Conservation (phyloP, 2,113 vertebrate species). For the Climacteris rufus region DNA sequence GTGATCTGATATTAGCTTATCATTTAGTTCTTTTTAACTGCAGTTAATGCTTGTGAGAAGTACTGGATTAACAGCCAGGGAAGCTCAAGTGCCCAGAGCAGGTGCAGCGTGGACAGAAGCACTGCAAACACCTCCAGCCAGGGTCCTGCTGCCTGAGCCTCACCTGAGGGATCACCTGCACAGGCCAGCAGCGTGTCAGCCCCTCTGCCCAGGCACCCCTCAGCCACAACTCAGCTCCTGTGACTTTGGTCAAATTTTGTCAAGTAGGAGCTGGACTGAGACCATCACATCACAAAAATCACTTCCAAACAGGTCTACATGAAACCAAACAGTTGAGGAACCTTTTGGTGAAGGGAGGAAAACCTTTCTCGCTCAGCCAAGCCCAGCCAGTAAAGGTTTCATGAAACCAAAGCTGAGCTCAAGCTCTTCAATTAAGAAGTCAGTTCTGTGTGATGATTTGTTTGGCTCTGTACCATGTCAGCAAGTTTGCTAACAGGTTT, state of each 20-base stretch:
- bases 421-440: neutral
- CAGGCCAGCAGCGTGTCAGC: neutral
- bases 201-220: neutral
- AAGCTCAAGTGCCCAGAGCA: neutral
- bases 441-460: neutral
- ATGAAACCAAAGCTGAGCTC: neutral
- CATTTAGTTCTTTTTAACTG: neutral
- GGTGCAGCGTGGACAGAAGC: neutral
- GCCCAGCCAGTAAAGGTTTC: neutral
- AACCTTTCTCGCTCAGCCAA: neutral
- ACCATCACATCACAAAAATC: neutral
- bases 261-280: neutral
- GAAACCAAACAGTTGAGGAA: neutral
- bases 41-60: neutral
- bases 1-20: slow-evolving; percentile 31
- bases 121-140: neutral
- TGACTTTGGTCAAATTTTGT: neutral
- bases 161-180: neutral
- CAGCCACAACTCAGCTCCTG: accelerated
- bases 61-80: slow-evolving; percentile 39
- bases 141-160: neutral
- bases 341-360: neutral
- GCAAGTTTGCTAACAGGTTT: neutral
- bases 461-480: neutral
- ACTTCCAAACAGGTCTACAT: neutral